Evolutionary conservation across 2,797 vertebrate species (phyloP), one percentile per base, ranked within the genome.

Genomic region (Falco cherrug): DNA sequence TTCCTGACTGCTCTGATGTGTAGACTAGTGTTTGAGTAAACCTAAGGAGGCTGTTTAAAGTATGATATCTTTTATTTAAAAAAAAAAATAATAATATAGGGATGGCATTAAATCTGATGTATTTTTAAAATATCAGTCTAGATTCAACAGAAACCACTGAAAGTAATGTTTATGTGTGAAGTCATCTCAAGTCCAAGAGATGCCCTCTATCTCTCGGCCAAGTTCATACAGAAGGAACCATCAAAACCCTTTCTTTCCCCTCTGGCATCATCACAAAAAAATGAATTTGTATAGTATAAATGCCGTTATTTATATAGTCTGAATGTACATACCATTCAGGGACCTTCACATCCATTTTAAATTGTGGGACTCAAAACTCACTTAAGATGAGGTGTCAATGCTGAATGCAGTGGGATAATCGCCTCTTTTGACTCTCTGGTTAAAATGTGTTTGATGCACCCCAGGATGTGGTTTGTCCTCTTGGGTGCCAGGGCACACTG

Each of bases 21-120:
- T 48, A 77, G 78, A 56, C 26, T 53, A 67, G 17, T 57, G 56
- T 87, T 84, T 87, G 75, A 87, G 48, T 76, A 87, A 73, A 67
- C 41, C 11, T 21, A 31, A 84, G 51, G 60, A 45, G 16, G 78
- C 57, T 92, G 31, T 76, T 87, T 65, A 16, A 89, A 76, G 26
- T 54, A 73, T 41, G 33, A 82, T n/a, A 50, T 69, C 22, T 79
- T 82, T 61, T 88, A 45, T 60, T 84, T 64, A 74, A 39, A 39
- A 64, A 67, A 79, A 65, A 12, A 18, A 41, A 41, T 15, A 41
- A 41, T 41, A 85, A 91, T 80, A 82, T 24, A 76, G 9, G 5
- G 19, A 33, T 77, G 43, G 50, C 48, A 29, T 85, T 59, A 80
- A 24, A 79, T 77, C 54, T 74, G 37, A 59, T 25, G 43, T 19